Conservation (phyloP, 2,888 invertebrate genomes). For the Philopedon plagiatum region DNA sequence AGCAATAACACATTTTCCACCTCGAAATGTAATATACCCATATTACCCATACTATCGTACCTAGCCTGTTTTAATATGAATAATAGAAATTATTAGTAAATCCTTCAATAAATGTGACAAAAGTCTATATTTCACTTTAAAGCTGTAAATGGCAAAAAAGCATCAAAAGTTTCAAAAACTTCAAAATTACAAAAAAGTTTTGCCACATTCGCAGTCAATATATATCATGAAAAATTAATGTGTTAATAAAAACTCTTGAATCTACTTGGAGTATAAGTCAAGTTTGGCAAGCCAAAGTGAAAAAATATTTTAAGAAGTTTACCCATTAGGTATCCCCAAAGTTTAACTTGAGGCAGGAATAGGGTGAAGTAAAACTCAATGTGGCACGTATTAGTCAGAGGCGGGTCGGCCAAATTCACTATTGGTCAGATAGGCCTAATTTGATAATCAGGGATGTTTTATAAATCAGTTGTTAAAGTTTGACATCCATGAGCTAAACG, state of each 20-base stretch:
- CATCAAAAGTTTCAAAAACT: background rate
- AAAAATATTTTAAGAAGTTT: slow-evolving; percentile 13
- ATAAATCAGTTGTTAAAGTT: too few relatives aligned
- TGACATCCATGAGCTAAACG: too few relatives aligned
- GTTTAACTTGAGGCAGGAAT: background rate
- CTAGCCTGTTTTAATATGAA: too few relatives aligned
- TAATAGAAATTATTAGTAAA: too few relatives aligned
- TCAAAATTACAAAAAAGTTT: background rate
- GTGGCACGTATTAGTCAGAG: background rate
- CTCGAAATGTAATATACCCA: too few relatives aligned
- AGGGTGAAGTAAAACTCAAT: too few relatives aligned
- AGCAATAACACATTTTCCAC: too few relatives aligned
- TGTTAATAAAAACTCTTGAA: background rate
- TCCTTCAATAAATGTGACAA: too few relatives aligned
- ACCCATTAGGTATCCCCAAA: slow-evolving; percentile 2
- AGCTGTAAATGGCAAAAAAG: background rate
- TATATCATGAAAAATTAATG: background rate
- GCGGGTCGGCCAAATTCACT: background rate
- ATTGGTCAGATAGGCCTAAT: too few relatives aligned
- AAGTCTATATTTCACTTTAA: too few relatives aligned
- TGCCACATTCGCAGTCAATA: background rate
- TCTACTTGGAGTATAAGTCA: background rate
- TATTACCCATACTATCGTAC: too few relatives aligned
- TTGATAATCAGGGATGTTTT: too few relatives aligned
- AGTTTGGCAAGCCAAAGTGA: background rate